phyloP scores from a whole-genome alignment of 1,140 invertebrate species.

The Tribolium madens region DNA sequence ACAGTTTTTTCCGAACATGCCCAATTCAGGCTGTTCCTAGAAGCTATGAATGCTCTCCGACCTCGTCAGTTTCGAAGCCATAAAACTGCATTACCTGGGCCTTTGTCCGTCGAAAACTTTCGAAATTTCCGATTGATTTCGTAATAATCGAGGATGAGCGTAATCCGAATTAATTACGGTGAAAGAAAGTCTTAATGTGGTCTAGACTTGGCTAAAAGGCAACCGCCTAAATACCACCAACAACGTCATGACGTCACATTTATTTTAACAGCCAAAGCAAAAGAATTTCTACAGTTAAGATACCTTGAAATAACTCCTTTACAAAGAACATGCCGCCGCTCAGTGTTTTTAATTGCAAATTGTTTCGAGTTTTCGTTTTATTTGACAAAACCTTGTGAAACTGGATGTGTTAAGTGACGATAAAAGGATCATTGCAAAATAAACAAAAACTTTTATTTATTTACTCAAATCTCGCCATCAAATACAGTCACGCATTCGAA shows the following conservation, averaged over 20 bases:
- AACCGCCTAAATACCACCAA: slow-evolving; percentile 48
- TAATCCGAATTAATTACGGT: not conserved
- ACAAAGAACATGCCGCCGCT: slow-evolving; percentile 48
- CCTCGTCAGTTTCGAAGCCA: slow-evolving; percentile 22
- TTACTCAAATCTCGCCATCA: slow-evolving; percentile 6
- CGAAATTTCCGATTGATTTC: slow-evolving; percentile 36
- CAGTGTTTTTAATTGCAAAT: slow-evolving; percentile 49
- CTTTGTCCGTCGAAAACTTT: slow-evolving; percentile 25
- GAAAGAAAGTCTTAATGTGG: slow-evolving; percentile 7
- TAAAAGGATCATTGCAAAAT: slow-evolving; percentile 31
- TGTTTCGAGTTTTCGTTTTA: slow-evolving; percentile 46
- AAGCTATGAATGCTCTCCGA: slow-evolving; percentile 32
- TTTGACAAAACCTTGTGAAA: slow-evolving; percentile 42
- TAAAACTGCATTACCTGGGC: slow-evolving; percentile 37
- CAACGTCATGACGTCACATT: slow-evolving; percentile 52
- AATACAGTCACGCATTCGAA: not conserved
- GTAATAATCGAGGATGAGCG: slow-evolving; percentile 1
- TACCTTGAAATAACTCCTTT: slow-evolving; percentile 53
- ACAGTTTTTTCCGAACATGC: slow-evolving; percentile 35
- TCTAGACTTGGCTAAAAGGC: slow-evolving; percentile 41
- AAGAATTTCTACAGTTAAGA: slow-evolving; percentile 49
- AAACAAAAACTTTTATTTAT: slow-evolving; percentile 34
- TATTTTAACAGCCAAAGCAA: slow-evolving; percentile 49
- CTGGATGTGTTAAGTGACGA: slow-evolving; percentile 24
- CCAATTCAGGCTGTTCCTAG: slow-evolving; percentile 28